Conservation (phyloP, 2,797 vertebrate species). For the Austrolebias charrua region DNA sequence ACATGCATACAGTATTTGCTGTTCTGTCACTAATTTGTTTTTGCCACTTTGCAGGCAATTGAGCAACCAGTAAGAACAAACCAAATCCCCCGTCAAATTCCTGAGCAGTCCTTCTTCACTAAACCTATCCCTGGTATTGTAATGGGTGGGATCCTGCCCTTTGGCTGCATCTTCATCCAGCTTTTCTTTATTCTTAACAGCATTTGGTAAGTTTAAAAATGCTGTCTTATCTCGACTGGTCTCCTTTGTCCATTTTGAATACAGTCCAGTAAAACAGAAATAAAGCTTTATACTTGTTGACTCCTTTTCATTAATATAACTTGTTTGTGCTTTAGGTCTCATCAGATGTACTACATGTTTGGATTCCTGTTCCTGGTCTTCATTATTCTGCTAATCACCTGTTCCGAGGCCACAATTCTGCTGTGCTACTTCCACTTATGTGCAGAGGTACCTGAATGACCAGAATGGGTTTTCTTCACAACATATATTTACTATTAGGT, state of each 20-base stretch:
- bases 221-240: neutral
- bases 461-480: neutral
- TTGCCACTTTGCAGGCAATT: slow-evolving; percentile 73
- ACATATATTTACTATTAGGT: neutral
- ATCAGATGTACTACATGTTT: slow-evolving; percentile 96
- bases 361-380: slow-evolving; percentile 93
- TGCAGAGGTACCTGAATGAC: slow-evolving; percentile 82
- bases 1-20: neutral
- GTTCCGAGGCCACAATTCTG: slow-evolving; percentile 90
- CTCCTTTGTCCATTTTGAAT: neutral
- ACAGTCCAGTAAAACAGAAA: too few species aligned
- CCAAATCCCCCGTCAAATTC: slow-evolving; percentile 87
- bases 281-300: neutral
- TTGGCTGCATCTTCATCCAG: slow-evolving; percentile 93
- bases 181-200: slow-evolving; percentile 94
- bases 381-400: slow-evolving; percentile 91
- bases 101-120: slow-evolving; percentile 88
- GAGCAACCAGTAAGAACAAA: slow-evolving; percentile 88
- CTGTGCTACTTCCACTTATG: slow-evolving; percentile 94
- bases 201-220: slow-evolving; percentile 83
- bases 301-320: accelerated
- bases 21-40: neutral
- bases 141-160: slow-evolving; percentile 90
- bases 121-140: slow-evolving; percentile 87
- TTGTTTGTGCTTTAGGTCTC: slow-evolving; percentile 80